Evolutionary conservation across 2,888 invertebrate genomes (phyloP), one percentile per base, ranked within the genome.

Genomic region (Sphinx pinastri): DNA sequence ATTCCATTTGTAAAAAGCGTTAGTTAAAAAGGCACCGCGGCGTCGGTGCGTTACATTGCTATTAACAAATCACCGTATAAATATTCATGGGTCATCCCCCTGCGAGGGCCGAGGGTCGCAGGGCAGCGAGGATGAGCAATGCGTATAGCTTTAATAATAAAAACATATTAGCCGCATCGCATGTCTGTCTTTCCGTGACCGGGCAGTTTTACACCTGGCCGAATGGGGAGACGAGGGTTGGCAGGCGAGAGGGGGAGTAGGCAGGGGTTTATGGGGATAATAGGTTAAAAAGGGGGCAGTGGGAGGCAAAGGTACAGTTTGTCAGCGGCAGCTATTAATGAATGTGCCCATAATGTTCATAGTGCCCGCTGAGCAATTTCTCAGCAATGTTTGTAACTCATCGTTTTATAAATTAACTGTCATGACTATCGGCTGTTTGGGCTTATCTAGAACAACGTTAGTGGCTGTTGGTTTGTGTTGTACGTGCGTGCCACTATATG

Each of bases 131-230:
- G 88, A 90, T 89, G 91, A 82, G 82, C 88, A 87, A 88, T 88
- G 88, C 84, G 85, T 88, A 86, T 85, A 85, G 83, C 84, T 90
- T 91, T 92, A 90, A 92, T 92, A 93, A 91, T 91, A 90, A 90
- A 93, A 93, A 92, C 91, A 90, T 93, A 93, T 93, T 93, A 93
- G 92, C 89, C 88, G 87, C 92, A 92, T 93, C 87, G 93, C 93
- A 93, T 93, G 93, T 91, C 91, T 88, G 88, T 88, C 85, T 89
- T 92, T 92, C 88, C 93, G 93, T 93, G 93, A 93, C 93, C 87
- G 87, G 87, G 90, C 92, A 92, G 91, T 93, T 93, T 93, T 92
- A 93, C 93, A 93, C 93, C 93, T 93, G 93, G 93, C 83, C 86
- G 79, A 84, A 79, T 82, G 81, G 88, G 85, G 86, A 83, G 86